A percentile compares a stretch with the other conserved stretches of the same genome.
phyloP scores from a whole-genome alignment of 2,888 invertebrate species.

The Romanomermis culicivorax region DNA sequence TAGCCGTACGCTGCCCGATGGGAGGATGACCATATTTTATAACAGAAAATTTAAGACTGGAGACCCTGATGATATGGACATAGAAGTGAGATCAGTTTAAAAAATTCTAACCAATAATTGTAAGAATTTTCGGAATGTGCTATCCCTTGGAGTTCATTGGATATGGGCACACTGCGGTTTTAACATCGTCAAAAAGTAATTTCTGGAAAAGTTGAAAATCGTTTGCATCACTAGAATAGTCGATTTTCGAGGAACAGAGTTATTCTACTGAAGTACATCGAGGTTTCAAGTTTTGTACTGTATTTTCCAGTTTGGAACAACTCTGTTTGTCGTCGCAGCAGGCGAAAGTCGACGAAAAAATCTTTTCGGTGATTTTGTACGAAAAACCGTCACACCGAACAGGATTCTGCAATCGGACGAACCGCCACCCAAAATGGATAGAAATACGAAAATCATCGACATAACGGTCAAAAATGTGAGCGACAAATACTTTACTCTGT shows the following conservation, averaged over 20 bases:
- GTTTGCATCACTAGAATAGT: too few species aligned
- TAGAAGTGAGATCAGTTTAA: slow-evolving; percentile 23
- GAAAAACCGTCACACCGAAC: slow-evolving; percentile 28
- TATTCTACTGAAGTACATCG: too few species aligned
- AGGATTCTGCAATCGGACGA: slow-evolving; percentile 20
- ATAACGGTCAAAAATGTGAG: neutral
- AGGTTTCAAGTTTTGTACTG: too few species aligned
- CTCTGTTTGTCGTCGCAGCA: slow-evolving; percentile 29
- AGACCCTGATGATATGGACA: slow-evolving; percentile 24
- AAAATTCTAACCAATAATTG: slow-evolving; percentile 3
- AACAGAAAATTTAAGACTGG: slow-evolving; percentile 26
- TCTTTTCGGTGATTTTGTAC: slow-evolving; percentile 16
- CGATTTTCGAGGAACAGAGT: too few species aligned
- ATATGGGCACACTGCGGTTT: too few species aligned
- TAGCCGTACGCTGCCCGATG: slow-evolving; percentile 12
- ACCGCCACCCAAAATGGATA: too few species aligned
- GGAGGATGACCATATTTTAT: slow-evolving; percentile 18
- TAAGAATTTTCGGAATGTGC: neutral
- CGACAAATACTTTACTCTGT: neutral
- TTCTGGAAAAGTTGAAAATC: too few species aligned
- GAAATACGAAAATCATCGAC: neutral
- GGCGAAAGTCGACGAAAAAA: slow-evolving; percentile 11
- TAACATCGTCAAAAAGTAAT: too few species aligned
- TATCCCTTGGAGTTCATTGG: too few species aligned
- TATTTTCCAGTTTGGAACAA: slow-evolving; percentile 32